Evolutionary conservation across 1,140 invertebrate genomes (phyloP).

Genomic region (Dryas iulia): DNA sequence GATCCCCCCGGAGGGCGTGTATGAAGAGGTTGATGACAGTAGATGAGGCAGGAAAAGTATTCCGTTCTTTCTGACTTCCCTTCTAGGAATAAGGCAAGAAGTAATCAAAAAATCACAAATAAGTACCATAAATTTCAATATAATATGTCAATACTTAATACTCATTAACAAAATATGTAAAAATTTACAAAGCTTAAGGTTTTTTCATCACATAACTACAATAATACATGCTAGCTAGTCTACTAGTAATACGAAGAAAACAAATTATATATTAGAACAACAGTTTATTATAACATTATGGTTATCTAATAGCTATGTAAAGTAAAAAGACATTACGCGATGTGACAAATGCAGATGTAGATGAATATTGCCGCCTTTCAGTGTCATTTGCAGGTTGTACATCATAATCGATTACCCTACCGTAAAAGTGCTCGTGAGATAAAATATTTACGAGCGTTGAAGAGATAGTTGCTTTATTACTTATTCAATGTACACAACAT

Average conservation of each 20-base stretch:
- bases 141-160: too few relatives aligned
- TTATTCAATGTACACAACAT: background rate
- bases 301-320: background rate
- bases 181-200: too few relatives aligned
- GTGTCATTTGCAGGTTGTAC: slow-evolving; percentile 31
- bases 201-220: too few relatives aligned
- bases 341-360: slow-evolving; percentile 31
- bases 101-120: too few relatives aligned
- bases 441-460: slow-evolving; percentile 5
- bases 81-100: too few relatives aligned
- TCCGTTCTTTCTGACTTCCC: too few relatives aligned
- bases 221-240: too few relatives aligned
- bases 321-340: slow-evolving; percentile 4
- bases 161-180: too few relatives aligned
- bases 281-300: background rate
- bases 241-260: background rate
- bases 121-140: too few relatives aligned
- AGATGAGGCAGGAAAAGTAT: too few relatives aligned
- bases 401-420: slow-evolving; percentile 22
- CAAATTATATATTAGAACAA: background rate
- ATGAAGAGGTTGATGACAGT: too few relatives aligned
- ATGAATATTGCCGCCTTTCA: slow-evolving; percentile 14
- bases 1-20: too few relatives aligned
- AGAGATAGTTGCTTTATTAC: slow-evolving; percentile 8
- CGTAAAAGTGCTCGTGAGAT: slow-evolving; percentile 20